Base-by-base conservation (phyloP, 2,113 vertebrate species). In the Grantiella picta region DNA sequence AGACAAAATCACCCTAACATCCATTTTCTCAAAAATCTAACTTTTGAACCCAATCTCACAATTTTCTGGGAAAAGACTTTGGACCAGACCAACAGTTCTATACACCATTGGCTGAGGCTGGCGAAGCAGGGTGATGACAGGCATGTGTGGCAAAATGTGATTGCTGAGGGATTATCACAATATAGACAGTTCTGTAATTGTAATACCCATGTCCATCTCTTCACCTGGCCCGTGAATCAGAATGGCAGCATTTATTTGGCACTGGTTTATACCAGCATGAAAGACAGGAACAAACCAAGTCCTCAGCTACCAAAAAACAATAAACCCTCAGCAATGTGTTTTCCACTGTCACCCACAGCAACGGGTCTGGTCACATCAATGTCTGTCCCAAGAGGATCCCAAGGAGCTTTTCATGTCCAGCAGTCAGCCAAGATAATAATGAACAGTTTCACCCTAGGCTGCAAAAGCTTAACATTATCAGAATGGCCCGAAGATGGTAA, bases 261-360 rank as follows among this genome's bases (percentile, higher is more conserved):
- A 11, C 21, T 29, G 36, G 11, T 54, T 75, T 50, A 42, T 12
- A 54, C 7, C 7, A 1, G 1, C 0, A 0, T 50, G 28, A 20
- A 85, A 88, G 7, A 29, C 20, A 80, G 17, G 13, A 28, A 52
- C 20, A 49, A 79, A 49, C 28, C 40, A 79, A 53, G 45, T 27
- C 50, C 33, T 77, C 63, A 36, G 42, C 11, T 63, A 57, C 33
- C 22, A 38, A 50, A 59, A 10, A 82, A 60, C 29, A 76, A 49
- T 4, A 57, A 86, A n/a, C 3, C 3, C 47, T 33, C 57, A 81
- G 35, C 33, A 82, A 59, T 2, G 3, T 21, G 21, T 57, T 82
- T 70, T 50, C 29, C 47, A n/a, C 10, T 0, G 0, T 68, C 61
- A 54, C 11, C 6, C 10, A 35, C 3, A 2, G 79, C 29, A 88